Evolutionary conservation across 2,888 invertebrate species (phyloP).

Genomic region (Latrodectus elegans): DNA sequence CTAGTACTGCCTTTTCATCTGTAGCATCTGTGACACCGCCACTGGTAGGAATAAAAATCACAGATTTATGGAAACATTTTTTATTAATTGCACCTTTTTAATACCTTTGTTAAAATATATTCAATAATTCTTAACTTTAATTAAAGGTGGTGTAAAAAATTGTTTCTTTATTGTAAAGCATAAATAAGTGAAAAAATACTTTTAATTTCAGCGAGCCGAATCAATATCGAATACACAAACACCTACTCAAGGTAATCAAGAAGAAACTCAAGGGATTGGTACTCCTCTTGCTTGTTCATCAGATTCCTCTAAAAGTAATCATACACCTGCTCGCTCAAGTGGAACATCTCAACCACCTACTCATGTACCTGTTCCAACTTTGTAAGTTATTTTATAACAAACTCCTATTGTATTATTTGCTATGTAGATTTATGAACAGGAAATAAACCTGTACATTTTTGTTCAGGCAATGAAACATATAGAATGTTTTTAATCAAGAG

Average conservation of each 20-base stretch:
- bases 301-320: conserved; percentile 26
- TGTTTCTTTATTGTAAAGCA: too few relatives aligned
- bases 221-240: conserved; percentile 61
- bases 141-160: too few relatives aligned
- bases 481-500: background rate
- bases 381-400: conserved; percentile 58
- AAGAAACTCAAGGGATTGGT: conserved; percentile 33
- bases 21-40: conserved; percentile 63
- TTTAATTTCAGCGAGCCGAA: conserved; percentile 48
- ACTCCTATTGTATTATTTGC: background rate
- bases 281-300: conserved; percentile 39
- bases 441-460: too few relatives aligned
- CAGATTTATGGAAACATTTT: too few relatives aligned
- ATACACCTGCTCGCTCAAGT: conserved; percentile 57
- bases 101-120: too few relatives aligned
- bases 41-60: conserved; percentile 7
- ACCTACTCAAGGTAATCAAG: conserved; percentile 34
- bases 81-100: too few relatives aligned
- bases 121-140: too few relatives aligned
- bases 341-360: conserved; percentile 71
- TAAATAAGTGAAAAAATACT: too few relatives aligned
- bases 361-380: conserved; percentile 71
- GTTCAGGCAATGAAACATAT: background rate
- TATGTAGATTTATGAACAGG: too few relatives aligned
- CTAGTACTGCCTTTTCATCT: conserved; percentile 54